These are phyloP conservation scores for Oscheius sp. DNA, from an alignment of 2,888 invertebrate genomes.

Conservation along the genomic window DNA sequence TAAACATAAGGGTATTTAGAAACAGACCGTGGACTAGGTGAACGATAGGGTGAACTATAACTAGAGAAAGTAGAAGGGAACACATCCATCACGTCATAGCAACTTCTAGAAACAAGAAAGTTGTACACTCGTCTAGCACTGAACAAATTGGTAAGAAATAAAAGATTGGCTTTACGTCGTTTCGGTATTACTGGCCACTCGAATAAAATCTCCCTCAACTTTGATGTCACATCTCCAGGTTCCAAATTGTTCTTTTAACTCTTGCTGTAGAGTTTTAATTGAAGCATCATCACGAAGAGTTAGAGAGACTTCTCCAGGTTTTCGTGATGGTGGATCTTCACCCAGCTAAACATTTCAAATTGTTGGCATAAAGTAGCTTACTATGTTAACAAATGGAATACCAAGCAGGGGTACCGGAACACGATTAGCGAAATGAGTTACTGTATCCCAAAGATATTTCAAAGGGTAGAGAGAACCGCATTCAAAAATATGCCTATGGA, in stretches of 20 bases:
- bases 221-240: conserved; percentile 11
- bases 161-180: conserved; percentile 5
- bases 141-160: neutral
- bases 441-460: neutral
- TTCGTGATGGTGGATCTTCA: conserved; percentile 18
- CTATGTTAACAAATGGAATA: conserved; percentile 24
- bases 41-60: conserved; percentile 12
- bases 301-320: conserved; percentile 15
- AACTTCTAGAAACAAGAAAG: neutral
- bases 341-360: conserved; percentile 5
- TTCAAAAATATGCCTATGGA: conserved; percentile 5
- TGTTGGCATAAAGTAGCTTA: neutral
- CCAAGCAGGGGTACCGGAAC: conserved; percentile 24
- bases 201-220: conserved; percentile 10
- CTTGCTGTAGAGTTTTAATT: neutral
- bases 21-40: conserved; percentile 17
- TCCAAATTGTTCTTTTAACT: conserved; percentile 18
- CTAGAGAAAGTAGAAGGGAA: neutral
- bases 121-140: conserved; percentile 21
- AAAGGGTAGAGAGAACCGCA: neutral
- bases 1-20: neutral
- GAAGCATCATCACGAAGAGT: neutral
- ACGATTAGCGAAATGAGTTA: neutral
- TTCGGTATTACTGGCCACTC: conserved; percentile 20
- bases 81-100: neutral